Evolutionary conservation across 2,797 vertebrate species (phyloP), one percentile per base, ranked within the genome.

Genomic region (Danio kyathit): DNA sequence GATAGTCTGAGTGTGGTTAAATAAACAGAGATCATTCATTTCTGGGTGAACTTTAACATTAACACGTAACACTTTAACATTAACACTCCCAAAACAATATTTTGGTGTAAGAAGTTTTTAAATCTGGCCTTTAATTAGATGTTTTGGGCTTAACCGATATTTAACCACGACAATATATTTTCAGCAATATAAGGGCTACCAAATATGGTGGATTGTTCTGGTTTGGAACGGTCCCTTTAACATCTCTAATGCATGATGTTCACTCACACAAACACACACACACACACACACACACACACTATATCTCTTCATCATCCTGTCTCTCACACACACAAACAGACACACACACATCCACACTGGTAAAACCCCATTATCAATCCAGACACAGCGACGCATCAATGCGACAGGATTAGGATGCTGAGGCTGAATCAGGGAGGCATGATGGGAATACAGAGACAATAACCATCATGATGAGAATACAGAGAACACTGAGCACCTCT

Each of bases 401-500:
- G 76, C 66, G 13, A 79, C 76, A 71, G 66, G 66, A 79, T 79
- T 71, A 71, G 66, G 67, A 79, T 71, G 76, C 66, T 71, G 66
- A 71, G 76, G 48, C 38, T 71, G 76, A 71, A 49, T 79, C 57
- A 63, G 46, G 40, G 29, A 71, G 67, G 67, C 76, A 79, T 71
- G 76, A 71, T 71, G 44, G 41, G 66, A 79, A 79, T 79, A 44
- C 49, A 40, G 56, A 79, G 57, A 79, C 66, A 79, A 75, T 64
- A 51, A 46, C 59, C 46, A 49, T 75, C 46, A 75, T 51, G 59
- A 63, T 9, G 59, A 51, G 46, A 75, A 75, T 75, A 52, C 46
- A 61, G 46, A 75, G 6, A 38, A 52, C 29, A 51, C 29, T 41
- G 21, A 49, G 54, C 73, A 75, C 29, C 73, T 75, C 73, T 63